These are phyloP conservation scores for Phoenicopterus ruber DNA, from an alignment of 2,113 vertebrate species.

Conservation along the genomic window DNA sequence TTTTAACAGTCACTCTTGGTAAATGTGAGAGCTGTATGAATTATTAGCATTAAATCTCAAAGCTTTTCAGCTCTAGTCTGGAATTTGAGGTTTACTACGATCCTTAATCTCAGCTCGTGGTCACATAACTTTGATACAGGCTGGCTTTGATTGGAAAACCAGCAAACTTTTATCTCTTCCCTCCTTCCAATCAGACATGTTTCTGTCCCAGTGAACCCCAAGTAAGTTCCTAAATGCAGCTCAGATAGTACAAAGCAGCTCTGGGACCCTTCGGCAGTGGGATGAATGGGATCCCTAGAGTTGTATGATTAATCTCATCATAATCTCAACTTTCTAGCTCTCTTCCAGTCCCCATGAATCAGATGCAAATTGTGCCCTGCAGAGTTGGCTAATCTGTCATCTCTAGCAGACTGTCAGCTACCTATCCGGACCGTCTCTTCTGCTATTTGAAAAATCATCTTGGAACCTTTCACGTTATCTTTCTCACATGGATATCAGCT, in stretches of 20 bases:
- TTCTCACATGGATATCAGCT: not conserved
- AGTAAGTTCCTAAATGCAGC: not conserved
- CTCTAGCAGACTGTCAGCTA: not conserved
- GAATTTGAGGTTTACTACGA: not conserved
- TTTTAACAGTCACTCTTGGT: not conserved
- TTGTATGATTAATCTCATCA: not conserved
- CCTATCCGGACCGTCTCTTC: not conserved
- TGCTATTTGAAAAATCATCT: not conserved
- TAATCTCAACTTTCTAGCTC: not conserved
- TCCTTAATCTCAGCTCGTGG: not conserved
- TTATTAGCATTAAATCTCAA: constrained; percentile 13
- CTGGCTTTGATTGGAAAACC: constrained; percentile 11
- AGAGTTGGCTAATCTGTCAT: not conserved
- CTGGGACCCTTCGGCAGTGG: not conserved
- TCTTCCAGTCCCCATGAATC: not conserved
- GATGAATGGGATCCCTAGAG: not conserved
- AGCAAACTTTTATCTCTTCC: constrained; percentile 12
- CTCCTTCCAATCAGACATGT: not conserved
- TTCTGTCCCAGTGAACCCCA: not conserved
- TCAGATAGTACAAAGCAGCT: not conserved
- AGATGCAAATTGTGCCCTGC: not conserved
- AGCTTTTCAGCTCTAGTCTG: not conserved
- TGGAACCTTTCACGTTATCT: not conserved
- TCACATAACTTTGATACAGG: not conserved
- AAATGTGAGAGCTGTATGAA: not conserved